Percentiles rank a stretch among this genome's conserved stretches.
Conservation (phyloP, 2,113 vertebrate genomes). For the Neofelis nebulosa region DNA sequence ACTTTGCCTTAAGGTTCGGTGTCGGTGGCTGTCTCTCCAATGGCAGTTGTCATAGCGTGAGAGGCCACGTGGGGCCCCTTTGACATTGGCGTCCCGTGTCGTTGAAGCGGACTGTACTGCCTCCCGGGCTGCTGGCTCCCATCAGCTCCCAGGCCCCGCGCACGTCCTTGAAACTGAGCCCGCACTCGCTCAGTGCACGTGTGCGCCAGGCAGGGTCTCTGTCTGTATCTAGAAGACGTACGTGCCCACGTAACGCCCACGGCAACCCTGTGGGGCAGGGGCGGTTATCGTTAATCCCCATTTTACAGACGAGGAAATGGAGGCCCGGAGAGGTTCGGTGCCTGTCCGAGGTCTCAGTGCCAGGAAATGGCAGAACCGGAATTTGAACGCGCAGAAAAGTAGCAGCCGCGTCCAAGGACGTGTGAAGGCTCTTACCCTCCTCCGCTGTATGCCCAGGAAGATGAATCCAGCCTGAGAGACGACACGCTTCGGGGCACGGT, state of each 20-base stretch:
- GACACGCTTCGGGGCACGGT: accelerated
- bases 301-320: background rate
- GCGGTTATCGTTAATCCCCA: too few species aligned
- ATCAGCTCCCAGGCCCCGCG: background rate
- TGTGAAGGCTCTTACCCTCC: background rate
- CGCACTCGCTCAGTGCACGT: background rate
- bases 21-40: background rate
- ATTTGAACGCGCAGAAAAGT: background rate
- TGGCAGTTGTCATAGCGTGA: background rate
- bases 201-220: background rate
- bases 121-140: background rate
- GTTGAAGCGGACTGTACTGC: background rate
- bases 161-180: background rate
- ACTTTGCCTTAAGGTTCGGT: background rate
- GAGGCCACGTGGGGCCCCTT: background rate
- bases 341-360: background rate
- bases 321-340: background rate
- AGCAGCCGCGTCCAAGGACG: background rate
- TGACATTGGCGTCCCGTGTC: background rate
- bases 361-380: background rate
- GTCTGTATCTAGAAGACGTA: background rate
- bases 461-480: background rate
- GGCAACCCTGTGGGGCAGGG: background rate
- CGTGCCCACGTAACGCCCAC: background rate
- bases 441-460: accelerated